A percentile compares a stretch with the other conserved stretches of the same genome.
These are phyloP conservation scores for Nyleta sp. DNA, from an alignment of 2,888 invertebrate species.

Conservation along the genomic window DNA sequence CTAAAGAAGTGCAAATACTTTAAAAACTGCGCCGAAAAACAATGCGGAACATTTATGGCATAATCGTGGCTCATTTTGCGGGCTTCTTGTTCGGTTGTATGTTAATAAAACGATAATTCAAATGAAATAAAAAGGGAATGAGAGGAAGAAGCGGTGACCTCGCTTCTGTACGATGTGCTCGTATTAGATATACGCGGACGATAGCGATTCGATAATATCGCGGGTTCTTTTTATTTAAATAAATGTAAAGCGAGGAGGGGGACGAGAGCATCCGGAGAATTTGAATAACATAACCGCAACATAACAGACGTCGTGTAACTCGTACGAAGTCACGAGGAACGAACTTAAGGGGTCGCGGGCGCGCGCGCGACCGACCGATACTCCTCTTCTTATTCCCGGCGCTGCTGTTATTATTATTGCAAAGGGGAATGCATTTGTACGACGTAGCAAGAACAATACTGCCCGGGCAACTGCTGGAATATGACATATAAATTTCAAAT, in stretches of 20 bases:
- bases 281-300: conserved; percentile 67
- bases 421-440: conserved; percentile 60
- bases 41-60: conserved; percentile 25
- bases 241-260: conserved; percentile 60
- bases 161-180: conserved; percentile 64
- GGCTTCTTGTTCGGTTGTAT: conserved; percentile 49
- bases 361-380: conserved; percentile 43
- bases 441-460: conserved; percentile 47
- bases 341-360: conserved; percentile 42
- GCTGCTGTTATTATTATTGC: conserved; percentile 50
- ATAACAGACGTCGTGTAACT: conserved; percentile 62
- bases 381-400: conserved; percentile 20
- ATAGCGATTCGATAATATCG: conserved; percentile 74
- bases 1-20: not conserved
- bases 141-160: conserved; percentile 46
- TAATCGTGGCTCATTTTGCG: conserved; percentile 50
- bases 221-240: conserved; percentile 68
- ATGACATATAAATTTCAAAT: conserved; percentile 60
- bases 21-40: conserved; percentile 12
- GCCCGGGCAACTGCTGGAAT: conserved; percentile 35
- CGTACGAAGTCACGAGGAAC: conserved; percentile 60
- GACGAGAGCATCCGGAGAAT: conserved; percentile 57
- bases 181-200: conserved; percentile 76
- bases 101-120: conserved; percentile 62
- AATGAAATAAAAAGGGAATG: conserved; percentile 46